Base-by-base conservation (phyloP, 2,888 invertebrate species). In the Lasioglossum oenotherae region DNA sequence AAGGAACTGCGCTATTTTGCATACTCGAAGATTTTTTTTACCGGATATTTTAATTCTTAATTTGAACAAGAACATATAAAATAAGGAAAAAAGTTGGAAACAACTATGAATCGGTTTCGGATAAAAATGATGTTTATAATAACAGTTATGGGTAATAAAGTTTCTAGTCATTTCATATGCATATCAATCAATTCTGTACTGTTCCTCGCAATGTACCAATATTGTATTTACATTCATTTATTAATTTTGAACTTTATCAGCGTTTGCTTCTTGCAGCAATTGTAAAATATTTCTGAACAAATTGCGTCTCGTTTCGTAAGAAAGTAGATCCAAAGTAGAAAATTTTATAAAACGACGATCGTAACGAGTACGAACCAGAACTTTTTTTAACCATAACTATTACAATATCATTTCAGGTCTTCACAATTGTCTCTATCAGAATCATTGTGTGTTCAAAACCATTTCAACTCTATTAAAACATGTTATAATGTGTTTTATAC, bases 1-100 rank as follows among this genome's bases (percentile, higher is more conserved):
- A 64, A 76, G 69, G 64, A 83, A 60, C 76, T 74, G 64, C 75
- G 44, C 57, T 53, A 41, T 80, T 82, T 74, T 73, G 38, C 79
- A 71, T 79, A 75, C 77, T 76, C 73, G 38, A 49, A 87, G 19
- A 49, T 67, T 72, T 71, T 71, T 71, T 10, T n/a, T 23, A 57
- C 57, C n/a, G 57, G 12, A 57, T 19, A 23, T 53, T 73, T 83
- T 71, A n/a, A 41, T 35, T 38, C 38, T 8, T 60, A 35, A 72
- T 83, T 27, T 44, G 41, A 72, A 73, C 53, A 41, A 46, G n/a
- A 64, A 73, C 49, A 41, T 53, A n/a, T 53, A n/a, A 31, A 72
- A 27, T 41, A 72, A 23, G 57, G 23, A 78, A 44, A 31, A 31
- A 31, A 8, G 16, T 31, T 64, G 19, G 31, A 64, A 31, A 31